A percentile compares a stretch with the other conserved stretches of the same genome.
Conservation (phyloP, 1,140 invertebrate species). For the Drusus annulatus region DNA sequence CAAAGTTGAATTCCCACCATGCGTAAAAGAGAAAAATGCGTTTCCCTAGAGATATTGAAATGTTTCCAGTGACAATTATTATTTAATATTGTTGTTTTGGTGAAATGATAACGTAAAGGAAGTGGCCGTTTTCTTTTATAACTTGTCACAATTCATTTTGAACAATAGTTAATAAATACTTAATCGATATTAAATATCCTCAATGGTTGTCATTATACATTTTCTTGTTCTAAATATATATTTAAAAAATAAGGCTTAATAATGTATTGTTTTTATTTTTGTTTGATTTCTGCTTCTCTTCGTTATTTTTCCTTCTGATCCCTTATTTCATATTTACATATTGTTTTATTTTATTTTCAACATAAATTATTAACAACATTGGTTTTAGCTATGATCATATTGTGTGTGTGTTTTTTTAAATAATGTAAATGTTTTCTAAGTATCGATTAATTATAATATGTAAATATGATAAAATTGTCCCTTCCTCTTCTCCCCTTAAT, state of each 20-base stretch:
- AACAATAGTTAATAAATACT: conserved; percentile 72
- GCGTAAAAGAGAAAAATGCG: conserved; percentile 3
- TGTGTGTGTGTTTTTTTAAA: too few species aligned
- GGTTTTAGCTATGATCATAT: background rate
- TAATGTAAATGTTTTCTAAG: background rate
- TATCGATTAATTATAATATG: conserved; percentile 42
- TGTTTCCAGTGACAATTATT: conserved; percentile 20
- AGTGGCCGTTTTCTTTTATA: conserved; percentile 57
- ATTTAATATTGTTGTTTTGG: conserved; percentile 29
- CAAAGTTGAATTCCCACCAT: conserved; percentile 19
- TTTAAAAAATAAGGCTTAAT: conserved; percentile 64
- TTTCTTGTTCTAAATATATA: conserved; percentile 75
- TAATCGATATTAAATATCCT: conserved; percentile 73
- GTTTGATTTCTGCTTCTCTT: conserved; percentile 56
- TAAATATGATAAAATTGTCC: conserved; percentile 57
- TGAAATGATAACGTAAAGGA: conserved; percentile 24
- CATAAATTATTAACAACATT: background rate
- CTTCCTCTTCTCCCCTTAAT: conserved; percentile 31
- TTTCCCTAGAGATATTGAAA: conserved; percentile 34
- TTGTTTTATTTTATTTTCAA: conserved; percentile 40
- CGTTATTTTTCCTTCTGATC: conserved; percentile 53
- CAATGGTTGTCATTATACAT: conserved; percentile 75
- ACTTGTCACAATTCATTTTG: conserved; percentile 72
- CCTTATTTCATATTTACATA: conserved; percentile 58
- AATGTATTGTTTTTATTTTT: conserved; percentile 59